Base-by-base conservation (phyloP, 1,140 invertebrate genomes). In the Tetragnatha versicolor region DNA sequence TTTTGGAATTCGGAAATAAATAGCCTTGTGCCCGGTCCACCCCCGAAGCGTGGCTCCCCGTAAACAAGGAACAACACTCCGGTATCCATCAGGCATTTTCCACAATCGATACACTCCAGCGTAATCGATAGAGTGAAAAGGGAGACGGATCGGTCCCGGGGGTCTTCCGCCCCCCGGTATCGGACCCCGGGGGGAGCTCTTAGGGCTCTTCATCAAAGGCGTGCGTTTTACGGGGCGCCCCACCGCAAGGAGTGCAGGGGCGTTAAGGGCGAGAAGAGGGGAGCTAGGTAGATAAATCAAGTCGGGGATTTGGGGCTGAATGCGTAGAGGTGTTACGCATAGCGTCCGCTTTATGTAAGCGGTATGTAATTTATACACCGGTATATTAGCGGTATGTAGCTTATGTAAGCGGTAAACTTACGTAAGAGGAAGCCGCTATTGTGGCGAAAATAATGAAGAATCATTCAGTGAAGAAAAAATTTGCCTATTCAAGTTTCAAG, bases 91-190 rank as follows among this genome's bases (percentile, higher is more conserved):
- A 47, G 20, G 42, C 42, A 47, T 47, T 47, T 47, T 47, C 42
- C 42, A 20, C 42, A 47, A 47, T 47, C 42, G 42, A 47, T 47
- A 47, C 2, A 47, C 20, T 47, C 42, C 42, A 3, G 12, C 42
- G 42, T 47, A 47, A 47, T 47, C 42, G 42, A 47, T 47, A 47
- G 12, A 12, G 42, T 47, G 29, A 20, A 53, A 53, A 53, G 49
- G 49, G 49, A 53, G 49, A 61, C 27, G 58, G 58, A 61, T 61
- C 9, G 58, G 25, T 61, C 58, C 58, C 58, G 12, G 14, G 58
- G 14, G 58, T 14, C 14, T 55, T 10, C 17, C 51, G 25, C 17
- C 17, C 17, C 51, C 51, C 25, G 10, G 25, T 25, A 55, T 20
- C 51, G 17, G 10, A 61, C 35, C 58, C 27, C 17, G 27, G 12